phyloP scores from a whole-genome alignment of 2,797 vertebrate species.

The Erethizon dorsatum region DNA sequence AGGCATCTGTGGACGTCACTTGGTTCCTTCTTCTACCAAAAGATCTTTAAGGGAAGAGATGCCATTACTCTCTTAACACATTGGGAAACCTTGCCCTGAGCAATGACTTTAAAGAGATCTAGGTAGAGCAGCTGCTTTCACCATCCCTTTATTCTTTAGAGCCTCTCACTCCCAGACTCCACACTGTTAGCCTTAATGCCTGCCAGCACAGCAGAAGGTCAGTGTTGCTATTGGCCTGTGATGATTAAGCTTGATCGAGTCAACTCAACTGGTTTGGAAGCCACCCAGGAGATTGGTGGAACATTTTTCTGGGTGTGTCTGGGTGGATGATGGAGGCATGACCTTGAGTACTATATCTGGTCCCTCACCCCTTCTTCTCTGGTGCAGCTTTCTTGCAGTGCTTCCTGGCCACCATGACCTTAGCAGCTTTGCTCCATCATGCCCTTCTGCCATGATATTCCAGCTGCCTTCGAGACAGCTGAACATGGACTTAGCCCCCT shows the following conservation, averaged over 20 bases:
- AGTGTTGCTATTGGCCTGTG: background rate
- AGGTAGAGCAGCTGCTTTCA: background rate
- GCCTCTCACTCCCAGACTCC: background rate
- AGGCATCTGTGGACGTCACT: background rate
- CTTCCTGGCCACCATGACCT: background rate
- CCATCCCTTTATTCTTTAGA: background rate
- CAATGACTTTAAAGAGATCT: background rate
- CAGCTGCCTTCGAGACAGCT: background rate
- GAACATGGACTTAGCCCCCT: background rate
- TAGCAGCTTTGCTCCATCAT: background rate
- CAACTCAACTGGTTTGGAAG: background rate
- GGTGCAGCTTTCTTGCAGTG: background rate
- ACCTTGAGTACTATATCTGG: background rate
- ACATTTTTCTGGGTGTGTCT: background rate
- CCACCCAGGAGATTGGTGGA: background rate
- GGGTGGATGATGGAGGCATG: background rate
- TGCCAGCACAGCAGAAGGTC: background rate
- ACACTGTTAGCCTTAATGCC: background rate
- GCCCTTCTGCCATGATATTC: background rate
- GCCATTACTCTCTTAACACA: background rate
- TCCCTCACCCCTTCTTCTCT: background rate
- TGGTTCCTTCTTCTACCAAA: background rate
- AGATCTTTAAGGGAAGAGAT: background rate
- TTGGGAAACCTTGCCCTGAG: constrained; percentile 2
- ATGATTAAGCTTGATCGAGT: background rate